Evolutionary conservation across 2,888 invertebrate species (phyloP), one percentile per base, ranked within the genome.

Genomic region (Dynastes grantii): DNA sequence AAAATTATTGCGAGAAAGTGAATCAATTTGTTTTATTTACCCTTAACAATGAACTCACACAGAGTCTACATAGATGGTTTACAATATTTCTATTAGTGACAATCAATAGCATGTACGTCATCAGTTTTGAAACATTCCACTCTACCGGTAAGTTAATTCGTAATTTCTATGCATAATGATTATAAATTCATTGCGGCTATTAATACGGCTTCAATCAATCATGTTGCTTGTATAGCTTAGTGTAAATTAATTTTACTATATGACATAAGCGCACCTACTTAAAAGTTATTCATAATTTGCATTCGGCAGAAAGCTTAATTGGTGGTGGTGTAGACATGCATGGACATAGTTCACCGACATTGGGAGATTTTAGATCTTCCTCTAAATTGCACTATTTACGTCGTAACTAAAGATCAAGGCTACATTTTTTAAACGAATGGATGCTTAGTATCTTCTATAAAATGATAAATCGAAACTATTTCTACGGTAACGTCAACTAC

Each of bases 191-290:
- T 63, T 27, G 13, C 63, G 63, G 1, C 29, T 63, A 11, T 2
- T n/a, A 32, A 29, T 8, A 9, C 9, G 9, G 63, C 63, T 29
- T 63, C n/a, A 27, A 63, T 63, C 63, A 63, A 63, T 63, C 63
- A 63, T 63, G 32, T 63, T 63, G 32, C 29, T 27, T 63, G 13
- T 29, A 63, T 63, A 63, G 63, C 27, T 63, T 63, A 63, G 13
- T 29, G 29, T 9, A 63, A 63, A 63, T 63, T 63, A 63, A 63
- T 63, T 63, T 63, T 63, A 11, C 29, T 22, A 22, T 29, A 11
- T 11, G 13, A 11, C 13, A 29, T 61, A 27, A 22, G 27, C 11
- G 8, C 11, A 11, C 11, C 8, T 45, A 11, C 45, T 8, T 11
- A 3, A 53, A 53, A 53, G 53, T 3, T 55, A 13, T 55, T 55